Conservation (phyloP, 2,113 vertebrate genomes). For the Felis chaus region DNA sequence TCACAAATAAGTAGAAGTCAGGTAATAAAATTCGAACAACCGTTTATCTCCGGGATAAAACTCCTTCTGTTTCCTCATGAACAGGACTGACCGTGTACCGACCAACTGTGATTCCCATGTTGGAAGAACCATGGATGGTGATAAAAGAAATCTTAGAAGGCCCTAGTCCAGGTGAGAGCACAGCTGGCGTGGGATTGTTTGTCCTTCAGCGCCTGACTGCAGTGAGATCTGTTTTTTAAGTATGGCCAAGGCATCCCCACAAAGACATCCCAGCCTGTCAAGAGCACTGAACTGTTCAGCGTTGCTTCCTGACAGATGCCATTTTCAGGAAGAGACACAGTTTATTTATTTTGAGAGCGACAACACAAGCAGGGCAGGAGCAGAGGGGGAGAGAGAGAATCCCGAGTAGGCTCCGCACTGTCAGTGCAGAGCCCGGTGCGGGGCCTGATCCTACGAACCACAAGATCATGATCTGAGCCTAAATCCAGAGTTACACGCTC, state of each 20-base stretch:
- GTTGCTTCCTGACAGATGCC: not conserved
- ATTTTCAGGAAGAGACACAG: not conserved
- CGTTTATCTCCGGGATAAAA: constrained; percentile 39
- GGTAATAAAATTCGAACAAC: not conserved
- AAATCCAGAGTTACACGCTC: too few species aligned
- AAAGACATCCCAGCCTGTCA: not conserved
- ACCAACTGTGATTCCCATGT: constrained; percentile 74
- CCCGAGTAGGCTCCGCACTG: too few species aligned
- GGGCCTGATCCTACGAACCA: too few species aligned
- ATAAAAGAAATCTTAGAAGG: constrained; percentile 78
- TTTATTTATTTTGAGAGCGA: too few species aligned
- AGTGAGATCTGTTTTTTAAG: not conserved
- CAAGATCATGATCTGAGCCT: too few species aligned
- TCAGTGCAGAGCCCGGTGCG: too few species aligned
- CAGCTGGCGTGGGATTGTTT: not conserved
- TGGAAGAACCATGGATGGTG: constrained; percentile 78
- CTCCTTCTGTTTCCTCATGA: constrained; percentile 36
- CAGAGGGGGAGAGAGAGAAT: too few species aligned
- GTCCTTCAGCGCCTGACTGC: not conserved
- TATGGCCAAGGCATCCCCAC: not conserved
- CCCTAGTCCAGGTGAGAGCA: constrained; percentile 75
- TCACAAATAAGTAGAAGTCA: not conserved
- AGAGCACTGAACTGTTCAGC: not conserved
- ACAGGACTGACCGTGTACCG: constrained; percentile 77
- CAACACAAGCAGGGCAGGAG: too few species aligned